Base-by-base conservation (phyloP, 2,888 invertebrate genomes). In the Papilio protenor region DNA sequence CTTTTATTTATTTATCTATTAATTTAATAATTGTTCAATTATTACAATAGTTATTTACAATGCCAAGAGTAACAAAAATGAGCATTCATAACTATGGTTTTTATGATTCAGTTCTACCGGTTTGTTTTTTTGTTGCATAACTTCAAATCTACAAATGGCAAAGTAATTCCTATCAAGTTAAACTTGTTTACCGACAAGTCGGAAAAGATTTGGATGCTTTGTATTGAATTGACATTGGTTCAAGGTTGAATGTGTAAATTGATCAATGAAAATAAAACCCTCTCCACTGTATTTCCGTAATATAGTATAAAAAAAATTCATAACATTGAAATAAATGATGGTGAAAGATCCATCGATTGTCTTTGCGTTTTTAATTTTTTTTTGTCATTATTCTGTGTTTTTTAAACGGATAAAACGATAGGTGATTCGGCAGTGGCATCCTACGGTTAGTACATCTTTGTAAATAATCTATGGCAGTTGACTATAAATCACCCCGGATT, bases 71-170 rank as follows among this genome's bases (percentile, higher is more conserved):
- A 3, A 14, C 1, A 16, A 12, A 33, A 33, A 33, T 16, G 6
- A 64, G 14, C 18, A 66, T 69, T 21, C n/a, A 66, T 21, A 45
- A 45, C 12, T 69, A 45, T 45, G 21, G 6, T 69, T 45, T 45
- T 69, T 45, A 45, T 21, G 11, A 21, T 69, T 69, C 12, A n/a
- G 45, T 40, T 45, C 4, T 69, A 69, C 66, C 21, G 66, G n/a
- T 40, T 61, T n/a, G 18, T 14, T 64, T 69, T 69, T 66, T 69
- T 69, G n/a, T 45, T 69, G 66, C 45, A 69, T 69, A 69, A 45
- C 45, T 45, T 21, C 40, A 45, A 69, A 66, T 33, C 33, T 40
- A 66, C 40, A 66, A 66, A 69, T 69, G 45, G 21, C 66, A 66
- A 66, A 66, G 40, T 45, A 69, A 69, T 69, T 69, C 66, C 45